Percentiles rank a stretch among this genome's conserved stretches.
phyloP scores from a whole-genome alignment of 1,140 invertebrate species.

The Thaumetopoea pityocampa region DNA sequence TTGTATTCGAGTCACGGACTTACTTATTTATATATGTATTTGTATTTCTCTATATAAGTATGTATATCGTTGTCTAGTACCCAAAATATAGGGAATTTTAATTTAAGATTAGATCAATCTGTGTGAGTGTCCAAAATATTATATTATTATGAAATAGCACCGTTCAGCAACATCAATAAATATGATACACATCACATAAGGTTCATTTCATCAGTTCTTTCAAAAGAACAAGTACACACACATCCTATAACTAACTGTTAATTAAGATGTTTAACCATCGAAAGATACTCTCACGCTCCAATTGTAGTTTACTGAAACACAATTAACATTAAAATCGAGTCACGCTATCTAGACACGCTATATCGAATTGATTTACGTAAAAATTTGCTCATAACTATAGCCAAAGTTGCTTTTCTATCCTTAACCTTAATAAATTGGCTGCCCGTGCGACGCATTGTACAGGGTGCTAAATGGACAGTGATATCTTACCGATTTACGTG shows the following conservation, averaged over 20 bases:
- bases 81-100: too few species aligned
- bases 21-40: too few species aligned
- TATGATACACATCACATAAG: constrained; percentile 1
- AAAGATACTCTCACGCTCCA: constrained; percentile 45
- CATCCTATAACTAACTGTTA: constrained; percentile 9
- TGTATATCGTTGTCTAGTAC: too few species aligned
- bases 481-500: constrained; percentile 50
- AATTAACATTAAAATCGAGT: constrained; percentile 33
- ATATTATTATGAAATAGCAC: neutral
- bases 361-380: constrained; percentile 44
- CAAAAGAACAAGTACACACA: constrained; percentile 6
- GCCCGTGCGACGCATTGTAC: constrained; percentile 31
- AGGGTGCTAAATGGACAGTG: constrained; percentile 46
- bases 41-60: too few species aligned
- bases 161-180: neutral
- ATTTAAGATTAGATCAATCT: too few species aligned
- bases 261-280: constrained; percentile 20
- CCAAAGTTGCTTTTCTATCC: constrained; percentile 44
- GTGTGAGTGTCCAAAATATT: too few species aligned
- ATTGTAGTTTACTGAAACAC: constrained; percentile 31
- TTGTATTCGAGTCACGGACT: too few species aligned
- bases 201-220: neutral
- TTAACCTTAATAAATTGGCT: constrained; percentile 57
- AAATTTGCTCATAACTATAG: constrained; percentile 38
- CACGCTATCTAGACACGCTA: constrained; percentile 30